These are phyloP conservation scores for Ophioderma brevispina DNA, from an alignment of 35 echinoderm and acorn worm species.

Conservation along the genomic window DNA sequence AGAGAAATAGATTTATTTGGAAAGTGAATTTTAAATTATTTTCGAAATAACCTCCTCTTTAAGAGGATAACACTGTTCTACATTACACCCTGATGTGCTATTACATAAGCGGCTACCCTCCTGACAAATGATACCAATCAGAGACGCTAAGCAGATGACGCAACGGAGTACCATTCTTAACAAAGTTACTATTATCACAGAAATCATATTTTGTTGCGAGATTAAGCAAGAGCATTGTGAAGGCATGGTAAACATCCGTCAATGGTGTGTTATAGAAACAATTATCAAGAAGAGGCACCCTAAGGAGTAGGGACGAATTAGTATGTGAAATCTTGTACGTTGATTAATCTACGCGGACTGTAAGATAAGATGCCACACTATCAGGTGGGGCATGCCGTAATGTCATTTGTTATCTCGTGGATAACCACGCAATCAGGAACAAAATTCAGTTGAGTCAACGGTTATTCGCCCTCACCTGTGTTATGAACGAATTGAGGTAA, in stretches of 20 bases:
- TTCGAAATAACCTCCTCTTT: conserved; percentile 2
- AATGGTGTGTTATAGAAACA: background rate
- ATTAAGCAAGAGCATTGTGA: background rate
- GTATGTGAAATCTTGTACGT: background rate
- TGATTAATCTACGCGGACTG: background rate
- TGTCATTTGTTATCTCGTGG: conserved; percentile 18
- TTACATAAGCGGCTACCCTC: background rate
- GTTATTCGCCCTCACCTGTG: background rate
- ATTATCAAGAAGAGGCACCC: background rate
- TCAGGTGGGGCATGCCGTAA: background rate
- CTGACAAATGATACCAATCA: conserved; percentile 19
- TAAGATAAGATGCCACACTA: background rate
- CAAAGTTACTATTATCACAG: conserved; percentile 15
- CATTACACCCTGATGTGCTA: background rate
- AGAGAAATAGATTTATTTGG: conserved; percentile 14
- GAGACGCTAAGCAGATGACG: background rate
- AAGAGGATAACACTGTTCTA: background rate
- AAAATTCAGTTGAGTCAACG: background rate
- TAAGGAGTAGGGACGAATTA: background rate
- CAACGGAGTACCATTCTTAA: background rate
- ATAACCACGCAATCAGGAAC: conserved; percentile 1
- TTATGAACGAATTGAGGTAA: background rate
- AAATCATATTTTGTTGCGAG: background rate
- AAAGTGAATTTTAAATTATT: background rate
- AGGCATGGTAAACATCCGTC: background rate